These are phyloP conservation scores for Harpalus rufipes DNA, from an alignment of 2,888 invertebrate species.

Conservation along the genomic window DNA sequence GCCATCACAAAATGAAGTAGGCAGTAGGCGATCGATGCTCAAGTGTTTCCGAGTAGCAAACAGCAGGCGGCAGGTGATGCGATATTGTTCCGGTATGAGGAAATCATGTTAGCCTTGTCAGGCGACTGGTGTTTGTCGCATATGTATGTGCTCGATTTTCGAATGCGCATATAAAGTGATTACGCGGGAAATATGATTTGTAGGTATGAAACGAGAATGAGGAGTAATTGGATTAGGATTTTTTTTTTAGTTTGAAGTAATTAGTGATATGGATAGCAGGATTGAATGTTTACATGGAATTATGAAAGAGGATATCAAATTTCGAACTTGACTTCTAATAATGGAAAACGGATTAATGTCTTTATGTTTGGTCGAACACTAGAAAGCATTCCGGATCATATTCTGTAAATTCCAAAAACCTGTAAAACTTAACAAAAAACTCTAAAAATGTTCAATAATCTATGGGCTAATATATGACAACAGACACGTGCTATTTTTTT, in stretches of 20 bases:
- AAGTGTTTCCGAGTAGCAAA: conserved; percentile 16
- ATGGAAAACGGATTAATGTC: background rate
- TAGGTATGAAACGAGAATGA: background rate
- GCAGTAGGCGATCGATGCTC: conserved; percentile 27
- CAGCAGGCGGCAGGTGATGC: conserved; percentile 39
- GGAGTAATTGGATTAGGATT: background rate
- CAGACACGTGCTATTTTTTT: no score
- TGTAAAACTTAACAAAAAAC: no score
- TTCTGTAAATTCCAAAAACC: no score
- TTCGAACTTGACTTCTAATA: background rate
- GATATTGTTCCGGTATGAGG: conserved; percentile 28
- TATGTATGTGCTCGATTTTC: conserved; percentile 15
- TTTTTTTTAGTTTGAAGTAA: background rate
- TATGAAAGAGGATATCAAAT: background rate
- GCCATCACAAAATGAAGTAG: conserved; percentile 15
- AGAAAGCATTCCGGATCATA: background rate
- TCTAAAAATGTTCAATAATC: no score
- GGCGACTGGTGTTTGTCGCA: conserved; percentile 36
- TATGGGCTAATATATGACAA: no score
- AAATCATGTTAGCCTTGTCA: conserved; percentile 31
- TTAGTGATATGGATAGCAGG: background rate
- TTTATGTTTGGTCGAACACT: no score
- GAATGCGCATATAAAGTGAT: background rate
- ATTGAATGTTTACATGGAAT: background rate
- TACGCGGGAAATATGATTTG: background rate